Conservation (phyloP, 2,888 invertebrate genomes). For the Anaspis maculata region DNA sequence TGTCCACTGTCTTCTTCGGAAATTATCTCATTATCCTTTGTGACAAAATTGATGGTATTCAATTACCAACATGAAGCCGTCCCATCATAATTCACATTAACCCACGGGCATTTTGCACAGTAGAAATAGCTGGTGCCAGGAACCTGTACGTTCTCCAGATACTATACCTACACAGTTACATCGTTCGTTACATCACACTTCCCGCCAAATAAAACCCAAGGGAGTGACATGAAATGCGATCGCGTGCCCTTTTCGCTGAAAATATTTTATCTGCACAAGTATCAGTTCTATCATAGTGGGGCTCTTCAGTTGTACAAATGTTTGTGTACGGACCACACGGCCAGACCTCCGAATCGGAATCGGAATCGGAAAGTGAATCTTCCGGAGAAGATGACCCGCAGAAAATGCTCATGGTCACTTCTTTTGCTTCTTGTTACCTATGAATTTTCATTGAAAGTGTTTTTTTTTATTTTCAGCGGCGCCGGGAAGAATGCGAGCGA, state of each 20-base stretch:
- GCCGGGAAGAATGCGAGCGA: slow-evolving; percentile 87
- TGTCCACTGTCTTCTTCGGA: too few species aligned
- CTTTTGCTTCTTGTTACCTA: too few species aligned
- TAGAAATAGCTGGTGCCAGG: slow-evolving; percentile 30
- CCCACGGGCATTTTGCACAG: too few species aligned
- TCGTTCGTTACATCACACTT: slow-evolving; percentile 31
- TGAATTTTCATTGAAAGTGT: slow-evolving; percentile 2
- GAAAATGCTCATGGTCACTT: slow-evolving; percentile 25
- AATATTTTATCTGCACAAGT: slow-evolving; percentile 7
- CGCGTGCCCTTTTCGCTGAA: slow-evolving; percentile 16
- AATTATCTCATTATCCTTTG: too few species aligned
- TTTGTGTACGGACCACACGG: slow-evolving; percentile 32
- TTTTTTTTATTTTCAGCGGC: slow-evolving; percentile 45
- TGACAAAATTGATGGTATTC: too few species aligned
- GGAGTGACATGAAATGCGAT: slow-evolving; percentile 25
- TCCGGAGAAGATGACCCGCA: slow-evolving; percentile 25
- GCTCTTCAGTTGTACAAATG: slow-evolving; percentile 20
- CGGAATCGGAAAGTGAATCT: slow-evolving; percentile 25
- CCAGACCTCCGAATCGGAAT: slow-evolving; percentile 21
- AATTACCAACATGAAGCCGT: too few species aligned
- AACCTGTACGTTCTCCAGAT: slow-evolving; percentile 22
- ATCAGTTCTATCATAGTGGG: slow-evolving; percentile 1
- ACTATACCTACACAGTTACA: too few species aligned
- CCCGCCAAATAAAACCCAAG: slow-evolving; percentile 22
- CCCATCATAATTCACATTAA: too few species aligned